Conservation (phyloP, 2,797 vertebrate species). For the Fratercula arctica region DNA sequence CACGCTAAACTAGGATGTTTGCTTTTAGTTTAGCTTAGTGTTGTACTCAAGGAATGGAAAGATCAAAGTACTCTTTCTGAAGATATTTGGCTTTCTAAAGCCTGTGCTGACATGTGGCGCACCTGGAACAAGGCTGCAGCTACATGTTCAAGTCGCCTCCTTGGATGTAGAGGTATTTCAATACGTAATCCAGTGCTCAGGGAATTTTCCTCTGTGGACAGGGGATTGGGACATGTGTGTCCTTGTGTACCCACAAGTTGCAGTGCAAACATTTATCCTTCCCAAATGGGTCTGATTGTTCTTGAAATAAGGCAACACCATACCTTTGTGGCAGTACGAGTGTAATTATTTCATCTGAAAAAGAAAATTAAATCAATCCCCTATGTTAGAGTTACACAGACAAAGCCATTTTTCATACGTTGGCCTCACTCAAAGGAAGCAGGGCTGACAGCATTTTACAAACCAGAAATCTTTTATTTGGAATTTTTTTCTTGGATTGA, state of each 20-base stretch:
- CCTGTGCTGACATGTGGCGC: background rate
- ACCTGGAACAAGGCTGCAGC: background rate
- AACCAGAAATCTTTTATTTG: constrained; percentile 26
- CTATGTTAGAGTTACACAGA: background rate
- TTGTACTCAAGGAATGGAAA: background rate
- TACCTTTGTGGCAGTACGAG: background rate
- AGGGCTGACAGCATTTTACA: background rate
- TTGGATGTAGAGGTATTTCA: background rate
- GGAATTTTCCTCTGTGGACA: background rate
- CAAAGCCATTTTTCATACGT: background rate
- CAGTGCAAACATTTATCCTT: background rate
- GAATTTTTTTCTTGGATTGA: constrained; percentile 22
- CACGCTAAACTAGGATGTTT: background rate
- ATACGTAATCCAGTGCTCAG: fast-evolving
- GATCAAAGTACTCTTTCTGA: background rate
- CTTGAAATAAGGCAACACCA: background rate
- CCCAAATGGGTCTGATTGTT: background rate
- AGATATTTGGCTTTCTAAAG: background rate
- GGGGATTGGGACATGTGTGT: fast-evolving
- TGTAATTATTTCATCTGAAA: background rate
- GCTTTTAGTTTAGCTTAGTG: background rate
- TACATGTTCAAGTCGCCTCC: background rate
- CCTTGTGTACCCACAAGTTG: background rate
- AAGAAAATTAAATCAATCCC: background rate
- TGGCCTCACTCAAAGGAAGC: background rate